phyloP scores from a whole-genome alignment of 2,888 invertebrate genomes.

The Archaeoteleia sp. region DNA sequence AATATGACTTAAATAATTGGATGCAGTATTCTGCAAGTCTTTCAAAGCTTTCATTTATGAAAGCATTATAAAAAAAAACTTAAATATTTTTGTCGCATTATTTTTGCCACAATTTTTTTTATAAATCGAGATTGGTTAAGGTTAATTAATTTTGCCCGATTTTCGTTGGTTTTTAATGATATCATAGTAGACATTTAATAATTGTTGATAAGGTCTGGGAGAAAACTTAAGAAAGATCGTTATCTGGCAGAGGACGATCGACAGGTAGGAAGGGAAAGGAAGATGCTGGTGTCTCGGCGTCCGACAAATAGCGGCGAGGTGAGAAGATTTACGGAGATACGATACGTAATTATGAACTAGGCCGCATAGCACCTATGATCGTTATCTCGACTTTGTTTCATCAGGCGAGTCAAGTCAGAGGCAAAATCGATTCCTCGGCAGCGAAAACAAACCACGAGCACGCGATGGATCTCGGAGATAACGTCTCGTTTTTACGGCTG shows the following conservation, averaged over 20 bases:
- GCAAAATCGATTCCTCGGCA: constrained; percentile 29
- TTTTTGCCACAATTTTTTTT: no score
- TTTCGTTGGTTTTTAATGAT: constrained; percentile 20
- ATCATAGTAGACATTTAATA: constrained; percentile 28
- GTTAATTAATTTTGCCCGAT: no score
- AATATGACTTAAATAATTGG: no score
- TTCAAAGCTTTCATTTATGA: no score
- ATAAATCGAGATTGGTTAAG: no score
- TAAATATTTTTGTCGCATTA: no score
- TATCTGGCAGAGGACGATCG: constrained; percentile 44
- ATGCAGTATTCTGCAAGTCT: no score
- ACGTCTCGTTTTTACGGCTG: constrained; percentile 13
- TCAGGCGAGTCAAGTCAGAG: constrained; percentile 12
- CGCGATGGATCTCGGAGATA: constrained; percentile 20
- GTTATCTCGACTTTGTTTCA: constrained; percentile 27
- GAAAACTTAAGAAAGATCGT: constrained; percentile 32
- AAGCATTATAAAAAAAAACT: no score
- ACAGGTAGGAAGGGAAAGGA: constrained; percentile 36
- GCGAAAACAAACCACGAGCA: constrained; percentile 26
- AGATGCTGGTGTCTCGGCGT: constrained; percentile 13
- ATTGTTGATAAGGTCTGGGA: constrained; percentile 30
- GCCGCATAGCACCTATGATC: constrained; percentile 40
- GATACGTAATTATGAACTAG: constrained; percentile 42
- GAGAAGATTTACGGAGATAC: constrained; percentile 47
- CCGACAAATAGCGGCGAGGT: constrained; percentile 39